Evolutionary conservation across 2,113 vertebrate species (phyloP).

Genomic region (Coracopsis vasa): DNA sequence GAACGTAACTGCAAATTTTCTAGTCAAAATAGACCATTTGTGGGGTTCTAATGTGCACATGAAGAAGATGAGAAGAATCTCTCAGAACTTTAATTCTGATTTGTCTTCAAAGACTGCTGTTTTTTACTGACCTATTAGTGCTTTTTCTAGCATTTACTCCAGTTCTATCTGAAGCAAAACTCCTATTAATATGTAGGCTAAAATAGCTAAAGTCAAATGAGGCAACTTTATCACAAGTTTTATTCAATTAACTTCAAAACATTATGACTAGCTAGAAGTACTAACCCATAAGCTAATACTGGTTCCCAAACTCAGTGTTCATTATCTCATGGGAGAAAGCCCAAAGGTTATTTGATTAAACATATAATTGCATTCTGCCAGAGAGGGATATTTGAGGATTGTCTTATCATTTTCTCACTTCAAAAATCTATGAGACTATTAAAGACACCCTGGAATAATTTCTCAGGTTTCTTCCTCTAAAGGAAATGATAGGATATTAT

Average conservation of each 20-base stretch:
- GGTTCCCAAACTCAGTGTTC: background rate
- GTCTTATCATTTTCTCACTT: background rate
- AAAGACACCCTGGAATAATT: background rate
- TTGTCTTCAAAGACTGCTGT: background rate
- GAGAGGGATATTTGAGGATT: background rate
- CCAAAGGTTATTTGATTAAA: background rate
- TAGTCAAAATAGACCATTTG: background rate
- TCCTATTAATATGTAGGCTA: background rate
- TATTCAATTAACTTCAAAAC: background rate
- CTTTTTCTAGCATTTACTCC: background rate
- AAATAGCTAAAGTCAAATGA: background rate
- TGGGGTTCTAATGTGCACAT: background rate
- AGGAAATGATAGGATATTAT: background rate
- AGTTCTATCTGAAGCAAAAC: background rate
- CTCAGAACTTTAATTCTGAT: background rate
- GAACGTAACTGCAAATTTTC: background rate
- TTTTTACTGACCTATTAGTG: background rate
- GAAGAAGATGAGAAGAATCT: background rate
- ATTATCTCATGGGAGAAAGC: background rate
- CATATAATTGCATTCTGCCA: background rate
- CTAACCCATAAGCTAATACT: background rate
- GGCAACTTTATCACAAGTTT: background rate
- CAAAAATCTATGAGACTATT: background rate
- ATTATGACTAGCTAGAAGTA: background rate
- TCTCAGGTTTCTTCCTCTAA: background rate